phyloP scores from a whole-genome alignment of 2,797 vertebrate species.

The Anguilla megastoma region DNA sequence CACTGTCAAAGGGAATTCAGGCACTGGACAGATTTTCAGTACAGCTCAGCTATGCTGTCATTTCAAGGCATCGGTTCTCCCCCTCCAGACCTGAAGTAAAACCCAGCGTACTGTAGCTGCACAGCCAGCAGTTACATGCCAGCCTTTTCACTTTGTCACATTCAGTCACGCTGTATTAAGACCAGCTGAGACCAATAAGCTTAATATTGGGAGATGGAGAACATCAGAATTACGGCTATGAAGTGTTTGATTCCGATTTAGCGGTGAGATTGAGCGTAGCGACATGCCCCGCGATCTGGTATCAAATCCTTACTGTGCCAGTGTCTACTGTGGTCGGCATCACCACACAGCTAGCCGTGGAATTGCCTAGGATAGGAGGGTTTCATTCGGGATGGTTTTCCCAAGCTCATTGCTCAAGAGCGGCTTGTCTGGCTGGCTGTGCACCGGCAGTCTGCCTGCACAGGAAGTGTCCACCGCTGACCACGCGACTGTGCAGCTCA shows the following conservation, averaged over 20 bases:
- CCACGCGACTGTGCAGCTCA: background rate
- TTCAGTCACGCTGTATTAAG: too few relatives aligned
- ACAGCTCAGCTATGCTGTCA: constrained; percentile 31
- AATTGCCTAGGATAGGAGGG: background rate
- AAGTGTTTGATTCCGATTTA: background rate
- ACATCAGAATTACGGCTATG: too few relatives aligned
- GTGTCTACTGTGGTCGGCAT: background rate
- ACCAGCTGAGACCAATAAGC: too few relatives aligned
- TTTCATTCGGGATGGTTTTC: too few relatives aligned
- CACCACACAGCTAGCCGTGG: background rate
- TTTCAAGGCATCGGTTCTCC: constrained; percentile 20
- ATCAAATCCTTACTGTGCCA: background rate
- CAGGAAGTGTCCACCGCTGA: background rate
- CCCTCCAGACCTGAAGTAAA: background rate
- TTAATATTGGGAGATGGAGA: too few relatives aligned
- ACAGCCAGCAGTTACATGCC: too few relatives aligned
- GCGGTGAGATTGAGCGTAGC: background rate
- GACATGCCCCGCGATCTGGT: background rate
- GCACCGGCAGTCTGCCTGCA: background rate
- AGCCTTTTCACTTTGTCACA: too few relatives aligned
- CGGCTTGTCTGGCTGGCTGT: background rate
- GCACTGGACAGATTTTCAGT: background rate
- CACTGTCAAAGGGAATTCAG: background rate
- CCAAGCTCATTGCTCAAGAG: background rate
- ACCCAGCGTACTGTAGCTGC: too few relatives aligned